phyloP scores from a whole-genome alignment of 1,140 invertebrate genomes.

The Myzus persicae region DNA sequence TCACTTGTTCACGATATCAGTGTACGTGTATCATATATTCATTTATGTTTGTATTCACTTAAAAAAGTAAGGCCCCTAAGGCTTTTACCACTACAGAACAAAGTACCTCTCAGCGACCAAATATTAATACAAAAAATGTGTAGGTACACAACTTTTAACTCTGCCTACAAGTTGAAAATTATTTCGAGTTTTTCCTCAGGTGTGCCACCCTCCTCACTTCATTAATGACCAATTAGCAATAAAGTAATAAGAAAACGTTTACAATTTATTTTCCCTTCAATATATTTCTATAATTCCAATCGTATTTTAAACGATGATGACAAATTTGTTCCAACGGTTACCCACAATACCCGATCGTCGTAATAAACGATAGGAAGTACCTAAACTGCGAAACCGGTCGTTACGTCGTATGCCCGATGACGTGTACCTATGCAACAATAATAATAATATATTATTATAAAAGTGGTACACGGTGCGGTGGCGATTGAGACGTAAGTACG shows the following conservation, averaged over 20 bases:
- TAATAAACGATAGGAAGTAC: slow-evolving; percentile 16
- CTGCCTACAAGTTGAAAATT: no score
- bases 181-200: neutral
- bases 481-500: slow-evolving; percentile 36
- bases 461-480: neutral
- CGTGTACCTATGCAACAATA: neutral
- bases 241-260: neutral
- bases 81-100: neutral
- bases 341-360: neutral
- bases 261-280: neutral
- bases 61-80: no score
- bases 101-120: neutral
- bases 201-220: neutral
- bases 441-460: neutral
- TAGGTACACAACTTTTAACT: neutral
- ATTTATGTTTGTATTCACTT: no score
- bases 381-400: slow-evolving; percentile 21
- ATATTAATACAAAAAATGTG: neutral
- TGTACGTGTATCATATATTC: no score
- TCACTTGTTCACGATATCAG: no score
- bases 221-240: neutral
- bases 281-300: neutral
- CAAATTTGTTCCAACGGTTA: neutral
- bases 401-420: neutral
- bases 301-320: neutral